These are phyloP conservation scores for Oncorhynchus gorbuscha DNA, from an alignment of 2,113 vertebrate genomes.

Conservation along the genomic window DNA sequence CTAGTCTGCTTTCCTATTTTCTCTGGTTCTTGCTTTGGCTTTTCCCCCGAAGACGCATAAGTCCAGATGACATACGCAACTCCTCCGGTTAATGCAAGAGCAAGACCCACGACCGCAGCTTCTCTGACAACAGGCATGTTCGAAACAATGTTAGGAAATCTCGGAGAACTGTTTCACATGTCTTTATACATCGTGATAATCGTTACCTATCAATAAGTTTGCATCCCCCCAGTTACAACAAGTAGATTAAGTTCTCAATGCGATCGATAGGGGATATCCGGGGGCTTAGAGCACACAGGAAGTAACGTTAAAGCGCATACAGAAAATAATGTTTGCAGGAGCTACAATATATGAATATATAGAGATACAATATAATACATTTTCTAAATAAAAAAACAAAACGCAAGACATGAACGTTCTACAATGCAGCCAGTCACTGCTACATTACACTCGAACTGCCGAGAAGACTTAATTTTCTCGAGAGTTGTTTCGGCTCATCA, in stretches of 20 bases:
- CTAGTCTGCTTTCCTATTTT: not conserved
- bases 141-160: not conserved
- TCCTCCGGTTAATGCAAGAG: slow-evolving; percentile 63
- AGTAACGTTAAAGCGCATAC: too few relatives aligned
- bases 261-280: slow-evolving; percentile 5
- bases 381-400: too few relatives aligned
- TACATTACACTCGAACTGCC: too few relatives aligned
- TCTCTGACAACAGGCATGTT: slow-evolving; percentile 63
- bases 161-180: not conserved
- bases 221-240: slow-evolving; percentile 44
- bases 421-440: too few relatives aligned
- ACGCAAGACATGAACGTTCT: too few relatives aligned
- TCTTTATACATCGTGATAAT: not conserved
- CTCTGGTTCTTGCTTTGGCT: not conserved
- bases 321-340: too few relatives aligned
- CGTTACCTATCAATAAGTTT: not conserved
- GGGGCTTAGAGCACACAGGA: slow-evolving; percentile 38
- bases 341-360: too few relatives aligned
- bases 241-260: slow-evolving; percentile 53
- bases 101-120: slow-evolving; percentile 58
- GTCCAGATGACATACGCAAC: slow-evolving; percentile 69
- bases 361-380: too few relatives aligned
- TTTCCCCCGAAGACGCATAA: slow-evolving; percentile 27
- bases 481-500: too few relatives aligned
- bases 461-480: too few relatives aligned